Evolutionary conservation across 2,888 invertebrate genomes (phyloP).

Genomic region (Caradrina clavipalpis): DNA sequence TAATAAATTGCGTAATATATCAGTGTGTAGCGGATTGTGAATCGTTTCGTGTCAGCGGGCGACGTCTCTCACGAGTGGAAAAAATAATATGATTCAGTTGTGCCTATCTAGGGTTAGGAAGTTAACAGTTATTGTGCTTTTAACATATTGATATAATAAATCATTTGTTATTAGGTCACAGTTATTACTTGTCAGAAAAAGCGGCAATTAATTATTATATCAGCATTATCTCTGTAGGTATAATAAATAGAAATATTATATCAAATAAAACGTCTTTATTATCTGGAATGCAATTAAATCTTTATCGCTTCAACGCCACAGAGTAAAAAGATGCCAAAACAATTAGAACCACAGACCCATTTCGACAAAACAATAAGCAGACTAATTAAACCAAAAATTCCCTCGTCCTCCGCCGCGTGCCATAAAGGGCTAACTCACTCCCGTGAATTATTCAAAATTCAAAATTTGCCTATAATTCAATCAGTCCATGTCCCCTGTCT

Average conservation of each 20-base stretch:
- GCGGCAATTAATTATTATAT: conserved; percentile 49
- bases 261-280: conserved; percentile 47
- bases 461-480: conserved; percentile 90
- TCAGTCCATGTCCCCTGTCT: conserved; percentile 78
- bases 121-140: conserved; percentile 70
- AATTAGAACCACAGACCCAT: conserved; percentile 58
- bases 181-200: conserved; percentile 60
- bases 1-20: conserved; percentile 61
- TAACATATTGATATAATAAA: conserved; percentile 65
- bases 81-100: conserved; percentile 60
- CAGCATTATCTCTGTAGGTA: conserved; percentile 44
- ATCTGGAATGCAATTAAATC: conserved; percentile 48
- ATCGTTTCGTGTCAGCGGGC: conserved; percentile 63
- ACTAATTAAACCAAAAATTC: conserved; percentile 71
- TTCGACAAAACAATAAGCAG: conserved; percentile 62
- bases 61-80: conserved; percentile 67
- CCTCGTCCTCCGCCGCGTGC: conserved; percentile 67
- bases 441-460: conserved; percentile 90
- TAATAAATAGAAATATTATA: conserved; percentile 47
- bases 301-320: conserved; percentile 20
- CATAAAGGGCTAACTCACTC: conserved; percentile 86
- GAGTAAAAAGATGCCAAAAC: conserved; percentile 56
- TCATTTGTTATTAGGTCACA: conserved; percentile 64
- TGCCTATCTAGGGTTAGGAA: conserved; percentile 65
- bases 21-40: conserved; percentile 55